Conservation (phyloP, 2,797 vertebrate genomes). For the Manis javanica region DNA sequence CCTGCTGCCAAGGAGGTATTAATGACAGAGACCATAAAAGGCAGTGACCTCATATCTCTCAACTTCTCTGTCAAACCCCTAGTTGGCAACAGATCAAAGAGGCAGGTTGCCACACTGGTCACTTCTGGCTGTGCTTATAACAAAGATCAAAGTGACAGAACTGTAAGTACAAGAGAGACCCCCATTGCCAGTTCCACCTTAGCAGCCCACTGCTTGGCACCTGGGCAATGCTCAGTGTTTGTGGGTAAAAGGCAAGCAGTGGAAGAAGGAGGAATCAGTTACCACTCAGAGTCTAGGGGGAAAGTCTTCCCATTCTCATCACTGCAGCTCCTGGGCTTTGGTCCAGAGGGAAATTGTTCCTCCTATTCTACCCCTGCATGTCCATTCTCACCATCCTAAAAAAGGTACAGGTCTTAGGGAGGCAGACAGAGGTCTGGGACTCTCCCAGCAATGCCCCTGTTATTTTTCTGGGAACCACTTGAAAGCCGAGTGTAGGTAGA, state of each 20-base stretch:
- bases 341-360: not conserved
- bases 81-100: constrained; percentile 85
- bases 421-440: not conserved
- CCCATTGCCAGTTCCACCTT: not conserved
- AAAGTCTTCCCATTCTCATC: not conserved
- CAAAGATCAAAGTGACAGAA: constrained; percentile 76
- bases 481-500: not conserved
- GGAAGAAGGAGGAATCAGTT: not conserved
- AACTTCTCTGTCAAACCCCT: constrained; percentile 80
- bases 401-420: not conserved
- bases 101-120: constrained; percentile 78
- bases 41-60: constrained; percentile 75
- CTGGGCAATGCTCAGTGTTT: not conserved
- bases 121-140: constrained; percentile 77
- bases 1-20: constrained; percentile 81
- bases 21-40: constrained; percentile 83
- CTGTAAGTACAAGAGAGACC: not conserved
- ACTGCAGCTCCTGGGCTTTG: not conserved
- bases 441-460: not conserved
- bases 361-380: not conserved
- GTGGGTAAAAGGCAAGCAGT: not conserved
- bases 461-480: not conserved
- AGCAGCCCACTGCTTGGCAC: not conserved
- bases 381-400: not conserved
- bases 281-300: not conserved